Base-by-base conservation (phyloP, 2,888 invertebrate species). In the Drosophila neonasuta region DNA sequence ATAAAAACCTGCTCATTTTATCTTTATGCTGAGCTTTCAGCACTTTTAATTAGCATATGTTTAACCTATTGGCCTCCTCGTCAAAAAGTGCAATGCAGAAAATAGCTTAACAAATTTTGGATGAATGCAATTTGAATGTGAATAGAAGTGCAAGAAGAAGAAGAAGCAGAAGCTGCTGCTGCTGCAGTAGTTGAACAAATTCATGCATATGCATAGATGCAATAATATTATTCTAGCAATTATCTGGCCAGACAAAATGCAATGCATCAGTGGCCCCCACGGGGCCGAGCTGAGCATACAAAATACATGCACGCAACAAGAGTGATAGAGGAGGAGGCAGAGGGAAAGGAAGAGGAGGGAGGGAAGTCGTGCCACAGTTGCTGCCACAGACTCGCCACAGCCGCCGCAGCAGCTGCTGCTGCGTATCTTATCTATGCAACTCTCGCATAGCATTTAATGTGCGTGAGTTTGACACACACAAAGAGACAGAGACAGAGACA, bases 371-470 rank as follows among this genome's bases (percentile, higher is more conserved):
- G 32, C 51, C 42, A 50, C 50, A 59, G 55, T 8, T 8, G 39
- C 39, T 2, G 39, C 52, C 39, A 50, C 68, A 46, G 68, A 42
- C 36, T 44, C 30, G 67, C 68, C 66, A 69, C 68, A 51, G 65
- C 86, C 44, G 68, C 66, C 69, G 67, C 71, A 66, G 77, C 68
- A 42, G 68, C 67, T 72, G 74, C 74, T 68, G 70, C 75, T 77
- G 68, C 67, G 85, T 86, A 84, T 84, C 86, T 85, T 85, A 85
- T 83, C 83, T 86, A 79, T 84, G 84, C 86, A 86, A 81, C 86
- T 81, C 86, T 84, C 69, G 74, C 79, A 68, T 70, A 75, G 67
- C 48, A 60, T 71, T 83, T 64, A 79, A 71, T 85, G 75, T 78
- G 75, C 84, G 79, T 84, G 64, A 71, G 68, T 45, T 69, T 72